phyloP scores from a whole-genome alignment of 2,888 invertebrate species.

The Liodrosophila aerea region DNA sequence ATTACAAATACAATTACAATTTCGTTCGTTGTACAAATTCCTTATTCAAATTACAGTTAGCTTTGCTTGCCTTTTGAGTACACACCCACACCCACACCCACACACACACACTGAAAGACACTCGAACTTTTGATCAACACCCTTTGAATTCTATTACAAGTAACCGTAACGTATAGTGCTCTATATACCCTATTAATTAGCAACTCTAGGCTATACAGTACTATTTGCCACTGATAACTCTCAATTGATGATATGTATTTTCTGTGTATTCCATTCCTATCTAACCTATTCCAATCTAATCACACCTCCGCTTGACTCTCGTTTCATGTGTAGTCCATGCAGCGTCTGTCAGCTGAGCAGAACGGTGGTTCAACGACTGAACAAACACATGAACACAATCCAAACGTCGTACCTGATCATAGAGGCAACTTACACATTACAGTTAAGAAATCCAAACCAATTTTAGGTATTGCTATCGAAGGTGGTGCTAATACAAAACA shows the following conservation, averaged over 20 bases:
- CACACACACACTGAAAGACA: slow-evolving; percentile 11
- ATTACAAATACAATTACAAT: slow-evolving; percentile 24
- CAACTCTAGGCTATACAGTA: slow-evolving; percentile 37
- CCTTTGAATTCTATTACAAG: slow-evolving; percentile 24
- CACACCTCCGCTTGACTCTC: slow-evolving; percentile 28
- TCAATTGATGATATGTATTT: background rate
- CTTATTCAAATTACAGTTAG: slow-evolving; percentile 33
- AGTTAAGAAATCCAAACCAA: slow-evolving; percentile 96
- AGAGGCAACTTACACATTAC: slow-evolving; percentile 94
- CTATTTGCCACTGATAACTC: background rate
- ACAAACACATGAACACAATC: slow-evolving; percentile 83
- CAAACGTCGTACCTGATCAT: slow-evolving; percentile 91
- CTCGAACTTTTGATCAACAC: slow-evolving; percentile 38
- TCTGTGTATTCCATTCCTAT: background rate
- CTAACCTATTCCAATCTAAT: slow-evolving; percentile 8
- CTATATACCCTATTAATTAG: slow-evolving; percentile 34
- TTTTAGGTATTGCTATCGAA: slow-evolving; percentile 97
- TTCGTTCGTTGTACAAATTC: slow-evolving; percentile 39
- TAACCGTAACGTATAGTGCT: slow-evolving; percentile 11
- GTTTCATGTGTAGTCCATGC: slow-evolving; percentile 85
- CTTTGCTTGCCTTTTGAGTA: slow-evolving; percentile 49
- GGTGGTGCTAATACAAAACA: slow-evolving; percentile 98
- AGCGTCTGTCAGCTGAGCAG: slow-evolving; percentile 86
- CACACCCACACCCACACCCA: slow-evolving; percentile 9
- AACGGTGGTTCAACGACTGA: slow-evolving; percentile 84